phyloP scores from a whole-genome alignment of 2,113 vertebrate genomes.

The Cisticola juncidis region DNA sequence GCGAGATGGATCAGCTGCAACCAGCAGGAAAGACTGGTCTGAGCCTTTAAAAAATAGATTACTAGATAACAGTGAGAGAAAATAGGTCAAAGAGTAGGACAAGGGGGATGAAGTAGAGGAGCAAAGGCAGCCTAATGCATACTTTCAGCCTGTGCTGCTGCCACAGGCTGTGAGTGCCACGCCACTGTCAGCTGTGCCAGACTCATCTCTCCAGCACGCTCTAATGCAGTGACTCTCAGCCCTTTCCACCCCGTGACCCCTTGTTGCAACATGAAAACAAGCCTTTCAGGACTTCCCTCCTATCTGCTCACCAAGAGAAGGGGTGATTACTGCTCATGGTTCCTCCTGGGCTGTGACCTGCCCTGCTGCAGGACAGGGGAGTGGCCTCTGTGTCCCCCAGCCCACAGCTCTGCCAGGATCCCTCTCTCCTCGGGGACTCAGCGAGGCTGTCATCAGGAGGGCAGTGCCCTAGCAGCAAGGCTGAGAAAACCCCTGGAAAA shows the following conservation, averaged over 20 bases:
- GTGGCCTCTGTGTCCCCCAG: fast-evolving
- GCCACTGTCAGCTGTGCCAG: background rate
- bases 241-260: background rate
- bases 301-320: background rate
- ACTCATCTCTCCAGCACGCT: background rate
- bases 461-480: background rate
- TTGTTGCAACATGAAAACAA: background rate
- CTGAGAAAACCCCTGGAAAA: background rate
- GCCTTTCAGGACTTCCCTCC: background rate
- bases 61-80: conserved; percentile 39
- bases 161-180: background rate
- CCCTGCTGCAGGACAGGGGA: background rate
- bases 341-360: background rate
- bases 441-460: fast-evolving
- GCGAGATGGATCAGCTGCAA: background rate
- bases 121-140: background rate
- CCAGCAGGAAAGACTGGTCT: conserved; percentile 20
- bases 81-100: conserved; percentile 52
- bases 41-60: conserved; percentile 44
- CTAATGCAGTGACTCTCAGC: background rate
- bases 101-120: background rate
- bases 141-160: background rate
- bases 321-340: background rate
- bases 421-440: background rate
- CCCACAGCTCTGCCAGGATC: background rate